These are phyloP conservation scores for Brachystomella parvula DNA, from an alignment of 1,140 invertebrate genomes.

Conservation along the genomic window DNA sequence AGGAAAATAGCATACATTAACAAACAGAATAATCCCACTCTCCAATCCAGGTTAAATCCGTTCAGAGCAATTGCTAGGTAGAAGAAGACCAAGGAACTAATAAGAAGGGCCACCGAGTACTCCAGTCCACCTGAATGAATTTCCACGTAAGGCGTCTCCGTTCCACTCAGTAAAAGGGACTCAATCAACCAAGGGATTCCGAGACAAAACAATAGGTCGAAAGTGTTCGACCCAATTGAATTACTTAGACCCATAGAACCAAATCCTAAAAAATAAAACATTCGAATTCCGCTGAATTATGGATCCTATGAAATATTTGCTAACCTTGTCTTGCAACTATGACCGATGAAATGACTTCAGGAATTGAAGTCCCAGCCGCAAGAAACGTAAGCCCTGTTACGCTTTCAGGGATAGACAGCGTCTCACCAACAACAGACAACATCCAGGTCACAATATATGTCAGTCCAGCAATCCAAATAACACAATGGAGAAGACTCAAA, in stretches of 20 bases:
- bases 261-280: conserved; percentile 40
- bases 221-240: conserved; percentile 48
- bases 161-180: conserved; percentile 38
- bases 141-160: conserved; percentile 41
- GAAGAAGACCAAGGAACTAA: conserved; percentile 40
- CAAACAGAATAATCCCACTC: conserved; percentile 51
- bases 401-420: conserved; percentile 64
- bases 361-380: conserved; percentile 73
- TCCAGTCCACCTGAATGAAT: conserved; percentile 50
- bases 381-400: conserved; percentile 80
- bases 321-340: conserved; percentile 70
- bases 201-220: conserved; percentile 49
- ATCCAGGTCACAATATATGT: conserved; percentile 87
- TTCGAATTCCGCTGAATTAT: neutral
- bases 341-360: conserved; percentile 75
- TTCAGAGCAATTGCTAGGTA: conserved; percentile 39
- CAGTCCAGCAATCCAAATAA: conserved; percentile 77
- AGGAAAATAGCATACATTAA: conserved; percentile 56
- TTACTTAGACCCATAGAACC: conserved; percentile 49
- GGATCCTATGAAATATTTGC: conserved; percentile 6
- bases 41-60: conserved; percentile 40
- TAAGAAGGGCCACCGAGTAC: conserved; percentile 41
- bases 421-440: conserved; percentile 78
- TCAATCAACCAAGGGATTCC: conserved; percentile 50
- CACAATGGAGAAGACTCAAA: conserved; percentile 75